Percentiles rank a stretch among this genome's conserved stretches.
Conservation (phyloP, 2,888 invertebrate species). For the Pycnomerus fuliginosus region DNA sequence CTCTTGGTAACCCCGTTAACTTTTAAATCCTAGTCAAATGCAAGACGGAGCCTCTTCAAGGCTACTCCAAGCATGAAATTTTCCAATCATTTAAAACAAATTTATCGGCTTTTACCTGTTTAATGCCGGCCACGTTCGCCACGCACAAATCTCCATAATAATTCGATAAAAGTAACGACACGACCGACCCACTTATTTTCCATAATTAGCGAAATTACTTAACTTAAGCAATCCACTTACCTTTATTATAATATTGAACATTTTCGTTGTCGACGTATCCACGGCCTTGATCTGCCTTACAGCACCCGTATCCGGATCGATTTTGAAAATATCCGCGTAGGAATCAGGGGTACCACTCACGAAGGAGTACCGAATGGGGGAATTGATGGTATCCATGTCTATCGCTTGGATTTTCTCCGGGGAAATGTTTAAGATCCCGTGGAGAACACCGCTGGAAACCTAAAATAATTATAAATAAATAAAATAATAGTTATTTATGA, state of each 20-base stretch:
- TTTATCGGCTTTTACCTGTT: too few species aligned
- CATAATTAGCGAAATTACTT: constrained; percentile 1
- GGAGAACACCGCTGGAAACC: constrained; percentile 79
- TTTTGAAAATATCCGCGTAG: constrained; percentile 79
- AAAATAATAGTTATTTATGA: too few species aligned
- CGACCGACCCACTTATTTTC: background rate
- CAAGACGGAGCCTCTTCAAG: too few species aligned
- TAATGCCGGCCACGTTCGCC: too few species aligned
- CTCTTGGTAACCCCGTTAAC: too few species aligned
- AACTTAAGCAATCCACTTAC: constrained; percentile 57
- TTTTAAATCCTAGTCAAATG: too few species aligned
- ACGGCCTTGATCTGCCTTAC: constrained; percentile 79
- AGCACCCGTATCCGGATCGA: constrained; percentile 77
- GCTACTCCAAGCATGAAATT: too few species aligned
- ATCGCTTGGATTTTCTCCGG: constrained; percentile 89
- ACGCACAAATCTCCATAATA: too few species aligned
- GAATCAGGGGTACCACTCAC: constrained; percentile 76
- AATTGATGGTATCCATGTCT: constrained; percentile 85
- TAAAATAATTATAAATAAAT: too few species aligned
- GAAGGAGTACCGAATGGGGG: constrained; percentile 79
- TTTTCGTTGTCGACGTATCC: constrained; percentile 74
- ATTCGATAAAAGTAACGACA: too few species aligned
- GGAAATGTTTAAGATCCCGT: constrained; percentile 78
- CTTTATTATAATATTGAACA: constrained; percentile 79
- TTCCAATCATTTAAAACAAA: too few species aligned